Evolutionary conservation across 2,113 vertebrate genomes (phyloP).

Genomic region (Pelecanoides urinatrix): DNA sequence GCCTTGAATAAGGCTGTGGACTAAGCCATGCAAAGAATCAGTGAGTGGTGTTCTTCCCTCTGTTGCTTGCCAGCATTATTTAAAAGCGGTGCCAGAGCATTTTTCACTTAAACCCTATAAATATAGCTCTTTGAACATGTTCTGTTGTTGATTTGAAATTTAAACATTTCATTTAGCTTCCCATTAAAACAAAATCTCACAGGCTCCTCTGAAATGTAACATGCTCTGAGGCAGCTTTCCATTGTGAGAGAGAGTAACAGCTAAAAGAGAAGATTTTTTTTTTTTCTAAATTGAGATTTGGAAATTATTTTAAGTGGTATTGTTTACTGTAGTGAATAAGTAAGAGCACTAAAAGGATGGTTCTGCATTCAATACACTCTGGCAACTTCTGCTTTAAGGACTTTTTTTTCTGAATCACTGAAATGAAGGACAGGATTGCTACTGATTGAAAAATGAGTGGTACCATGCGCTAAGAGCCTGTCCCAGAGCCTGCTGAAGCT

Average conservation of each 20-base stretch:
- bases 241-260: slow-evolving; percentile 24
- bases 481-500: background rate
- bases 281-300: slow-evolving; percentile 25
- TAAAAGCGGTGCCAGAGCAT: slow-evolving; percentile 46
- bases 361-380: slow-evolving; percentile 37
- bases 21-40: slow-evolving; percentile 54
- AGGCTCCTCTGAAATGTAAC: slow-evolving; percentile 31
- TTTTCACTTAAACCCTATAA: slow-evolving; percentile 61
- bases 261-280: background rate
- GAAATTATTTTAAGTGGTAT: slow-evolving; percentile 49
- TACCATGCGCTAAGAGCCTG: background rate
- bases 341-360: background rate
- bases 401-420: background rate
- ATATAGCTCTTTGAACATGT: slow-evolving; percentile 55
- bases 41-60: slow-evolving; percentile 25
- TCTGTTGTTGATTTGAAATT: slow-evolving; percentile 66
- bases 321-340: slow-evolving; percentile 37
- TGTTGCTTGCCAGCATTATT: slow-evolving; percentile 30
- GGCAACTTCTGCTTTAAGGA: background rate
- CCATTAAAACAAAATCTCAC: slow-evolving; percentile 38
- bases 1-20: slow-evolving; percentile 24
- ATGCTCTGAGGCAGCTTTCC: slow-evolving; percentile 50
- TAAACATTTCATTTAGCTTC: slow-evolving; percentile 58
- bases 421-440: slow-evolving; percentile 15
- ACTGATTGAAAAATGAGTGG: slow-evolving; percentile 15